Evolutionary conservation across 2,888 invertebrate species (phyloP).

Genomic region (Volucella inanis): DNA sequence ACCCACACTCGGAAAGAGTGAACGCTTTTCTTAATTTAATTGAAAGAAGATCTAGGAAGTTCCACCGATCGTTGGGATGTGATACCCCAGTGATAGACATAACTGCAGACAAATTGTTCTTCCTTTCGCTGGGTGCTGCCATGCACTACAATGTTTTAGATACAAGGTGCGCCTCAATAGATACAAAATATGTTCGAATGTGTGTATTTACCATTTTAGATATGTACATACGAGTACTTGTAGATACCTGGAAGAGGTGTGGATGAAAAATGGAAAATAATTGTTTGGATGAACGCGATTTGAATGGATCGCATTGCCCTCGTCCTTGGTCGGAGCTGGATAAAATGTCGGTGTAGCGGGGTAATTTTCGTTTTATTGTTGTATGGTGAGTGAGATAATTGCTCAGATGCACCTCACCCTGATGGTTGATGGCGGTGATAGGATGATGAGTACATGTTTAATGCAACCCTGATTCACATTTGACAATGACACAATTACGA

Average conservation of each 20-base stretch:
- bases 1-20: constrained; percentile 58
- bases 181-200: constrained; percentile 42
- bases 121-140: constrained; percentile 40
- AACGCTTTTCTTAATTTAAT: constrained; percentile 66
- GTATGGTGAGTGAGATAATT: constrained; percentile 57
- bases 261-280: constrained; percentile 74
- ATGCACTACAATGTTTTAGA: constrained; percentile 4
- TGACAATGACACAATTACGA: constrained; percentile 72
- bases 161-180: constrained; percentile 71
- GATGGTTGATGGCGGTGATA: constrained; percentile 54
- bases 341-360: too few relatives aligned
- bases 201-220: constrained; percentile 19
- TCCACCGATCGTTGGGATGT: constrained; percentile 64
- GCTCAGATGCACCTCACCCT: constrained; percentile 69
- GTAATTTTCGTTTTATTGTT: not conserved
- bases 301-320: constrained; percentile 57
- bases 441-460: constrained; percentile 56
- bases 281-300: constrained; percentile 66
- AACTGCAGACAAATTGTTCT: constrained; percentile 72
- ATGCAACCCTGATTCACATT: constrained; percentile 69
- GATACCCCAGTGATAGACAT: constrained; percentile 68
- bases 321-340: constrained; percentile 59
- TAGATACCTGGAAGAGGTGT: constrained; percentile 57
- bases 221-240: constrained; percentile 27
- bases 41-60: constrained; percentile 74